Evolutionary conservation across 2,888 invertebrate species (phyloP).

Genomic region (Punctoribates punctum): DNA sequence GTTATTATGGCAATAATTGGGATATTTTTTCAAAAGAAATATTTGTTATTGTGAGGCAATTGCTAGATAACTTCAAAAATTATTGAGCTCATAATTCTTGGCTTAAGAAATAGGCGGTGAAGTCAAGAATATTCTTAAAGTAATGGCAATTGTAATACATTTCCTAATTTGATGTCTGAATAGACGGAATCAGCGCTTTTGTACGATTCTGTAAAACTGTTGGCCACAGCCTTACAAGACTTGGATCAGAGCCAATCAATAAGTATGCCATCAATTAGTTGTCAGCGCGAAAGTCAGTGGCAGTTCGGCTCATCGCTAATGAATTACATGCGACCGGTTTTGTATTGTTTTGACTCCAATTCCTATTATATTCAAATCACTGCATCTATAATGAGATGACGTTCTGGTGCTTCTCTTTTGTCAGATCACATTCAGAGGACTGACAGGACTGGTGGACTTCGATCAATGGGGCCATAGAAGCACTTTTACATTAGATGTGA

Average conservation of each 20-base stretch:
- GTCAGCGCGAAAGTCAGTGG: conserved; percentile 45
- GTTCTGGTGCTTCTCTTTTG: background rate
- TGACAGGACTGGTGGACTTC: conserved; percentile 86
- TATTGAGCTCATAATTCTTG: too few species aligned
- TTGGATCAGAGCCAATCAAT: conserved; percentile 67
- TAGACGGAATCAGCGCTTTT: conserved; percentile 92
- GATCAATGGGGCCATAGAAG: conserved; percentile 88
- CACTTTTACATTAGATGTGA: conserved; percentile 83
- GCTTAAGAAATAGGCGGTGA: too few species aligned
- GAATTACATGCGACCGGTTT: conserved; percentile 43
- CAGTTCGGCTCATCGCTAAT: conserved; percentile 42
- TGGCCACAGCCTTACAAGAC: conserved; percentile 86
- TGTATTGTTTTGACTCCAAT: background rate
- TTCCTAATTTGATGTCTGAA: too few species aligned
- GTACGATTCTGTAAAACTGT: conserved; percentile 92
- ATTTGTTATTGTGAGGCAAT: too few species aligned
- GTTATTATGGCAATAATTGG: too few species aligned
- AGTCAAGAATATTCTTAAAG: too few species aligned
- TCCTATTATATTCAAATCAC: too few species aligned
- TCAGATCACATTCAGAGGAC: conserved; percentile 56
- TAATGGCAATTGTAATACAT: too few species aligned
- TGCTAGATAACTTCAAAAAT: too few species aligned
- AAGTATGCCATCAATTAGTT: conserved; percentile 48
- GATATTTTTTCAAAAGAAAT: too few species aligned
- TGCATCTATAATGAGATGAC: too few species aligned